These are phyloP conservation scores for Ormyrus pomaceus DNA, from an alignment of 2,888 invertebrate genomes.

Conservation along the genomic window DNA sequence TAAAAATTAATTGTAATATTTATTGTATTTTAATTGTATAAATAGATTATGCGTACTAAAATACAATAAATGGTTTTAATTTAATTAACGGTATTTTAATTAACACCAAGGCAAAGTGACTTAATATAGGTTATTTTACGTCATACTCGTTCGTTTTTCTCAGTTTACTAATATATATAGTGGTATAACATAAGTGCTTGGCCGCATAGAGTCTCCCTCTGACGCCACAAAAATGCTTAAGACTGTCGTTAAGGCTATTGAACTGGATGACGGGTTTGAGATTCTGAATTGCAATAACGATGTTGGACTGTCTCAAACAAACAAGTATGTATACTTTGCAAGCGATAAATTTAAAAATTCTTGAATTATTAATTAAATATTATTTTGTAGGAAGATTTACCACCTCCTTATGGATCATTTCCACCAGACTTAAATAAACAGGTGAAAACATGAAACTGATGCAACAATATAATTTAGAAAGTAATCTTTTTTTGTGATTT, in stretches of 20 bases:
- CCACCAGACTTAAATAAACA: slow-evolving; percentile 84
- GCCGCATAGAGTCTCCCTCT: too few relatives aligned
- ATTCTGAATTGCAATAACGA: slow-evolving; percentile 55
- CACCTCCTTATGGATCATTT: slow-evolving; percentile 83
- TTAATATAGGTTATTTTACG: too few relatives aligned
- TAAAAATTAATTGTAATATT: too few relatives aligned
- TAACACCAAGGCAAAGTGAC: too few relatives aligned
- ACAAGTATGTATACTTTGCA: slow-evolving; percentile 59
- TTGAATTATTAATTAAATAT: slow-evolving; percentile 44
- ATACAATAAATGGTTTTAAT: too few relatives aligned
- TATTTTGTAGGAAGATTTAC: slow-evolving; percentile 80
- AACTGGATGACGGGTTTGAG: slow-evolving; percentile 76
- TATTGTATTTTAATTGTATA: too few relatives aligned
- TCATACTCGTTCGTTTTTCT: too few relatives aligned
- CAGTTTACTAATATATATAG: too few relatives aligned
- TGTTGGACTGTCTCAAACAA: slow-evolving; percentile 61
- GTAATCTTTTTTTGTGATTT: slow-evolving; percentile 34
- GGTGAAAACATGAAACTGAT: slow-evolving; percentile 77
- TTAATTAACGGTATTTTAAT: too few relatives aligned
- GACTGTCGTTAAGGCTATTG: slow-evolving; percentile 81
- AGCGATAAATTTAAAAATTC: slow-evolving; percentile 27
- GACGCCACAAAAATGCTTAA: slow-evolving; percentile 82
- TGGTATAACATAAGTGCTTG: too few relatives aligned
- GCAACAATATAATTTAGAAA: slow-evolving; percentile 9
- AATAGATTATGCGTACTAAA: too few relatives aligned